Evolutionary conservation across 2,888 invertebrate species (phyloP).

Genomic region (Noctua janthe): DNA sequence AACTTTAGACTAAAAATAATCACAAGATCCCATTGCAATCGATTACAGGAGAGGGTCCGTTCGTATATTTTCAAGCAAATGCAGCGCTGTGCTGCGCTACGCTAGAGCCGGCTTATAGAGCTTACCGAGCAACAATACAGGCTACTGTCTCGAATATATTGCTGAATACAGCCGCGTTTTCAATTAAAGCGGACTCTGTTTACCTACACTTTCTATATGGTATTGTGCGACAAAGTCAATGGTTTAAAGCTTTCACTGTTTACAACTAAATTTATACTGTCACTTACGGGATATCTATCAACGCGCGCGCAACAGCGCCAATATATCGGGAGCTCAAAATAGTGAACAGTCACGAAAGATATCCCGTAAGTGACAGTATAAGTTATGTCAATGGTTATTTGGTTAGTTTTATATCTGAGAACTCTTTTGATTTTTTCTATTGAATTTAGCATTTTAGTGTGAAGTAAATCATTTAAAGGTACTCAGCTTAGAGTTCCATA

Average conservation of each 20-base stretch:
- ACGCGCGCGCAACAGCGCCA: too few species aligned
- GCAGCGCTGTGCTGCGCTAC: slow-evolving; percentile 42
- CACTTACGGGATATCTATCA: too few species aligned
- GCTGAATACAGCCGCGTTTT: slow-evolving; percentile 32
- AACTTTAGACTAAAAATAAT: not conserved
- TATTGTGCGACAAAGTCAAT: not conserved
- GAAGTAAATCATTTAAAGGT: not conserved
- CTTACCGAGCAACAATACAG: slow-evolving; percentile 36
- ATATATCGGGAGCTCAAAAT: too few species aligned
- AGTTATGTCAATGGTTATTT: not conserved
- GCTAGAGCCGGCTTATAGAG: slow-evolving; percentile 39
- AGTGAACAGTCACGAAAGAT: too few species aligned
- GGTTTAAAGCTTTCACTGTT: too few species aligned
- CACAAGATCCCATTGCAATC: slow-evolving; percentile 23
- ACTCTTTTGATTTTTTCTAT: too few species aligned
- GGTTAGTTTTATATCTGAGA: not conserved
- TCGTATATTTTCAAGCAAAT: slow-evolving; percentile 57
- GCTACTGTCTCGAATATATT: slow-evolving; percentile 36
- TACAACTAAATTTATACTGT: too few species aligned
- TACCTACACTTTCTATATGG: not conserved
- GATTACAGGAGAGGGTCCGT: slow-evolving; percentile 18
- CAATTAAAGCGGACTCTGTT: slow-evolving; percentile 20
- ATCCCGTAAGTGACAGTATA: too few species aligned
- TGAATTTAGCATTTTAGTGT: too few species aligned
- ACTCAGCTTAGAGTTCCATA: not conserved